Evolutionary conservation across 2,113 vertebrate genomes (phyloP).

Genomic region (Muscicapa adusta): DNA sequence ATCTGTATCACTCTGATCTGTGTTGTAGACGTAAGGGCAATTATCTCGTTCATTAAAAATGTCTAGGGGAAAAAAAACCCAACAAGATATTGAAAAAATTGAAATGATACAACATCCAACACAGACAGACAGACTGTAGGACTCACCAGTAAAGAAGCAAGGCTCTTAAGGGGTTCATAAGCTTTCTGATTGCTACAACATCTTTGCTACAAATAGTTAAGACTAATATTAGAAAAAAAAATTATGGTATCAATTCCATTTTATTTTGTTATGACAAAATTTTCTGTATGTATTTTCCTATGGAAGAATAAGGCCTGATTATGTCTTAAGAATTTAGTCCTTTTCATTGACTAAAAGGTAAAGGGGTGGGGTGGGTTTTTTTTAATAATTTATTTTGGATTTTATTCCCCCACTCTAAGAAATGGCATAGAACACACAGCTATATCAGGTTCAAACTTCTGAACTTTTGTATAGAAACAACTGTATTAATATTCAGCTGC

Average conservation of each 20-base stretch:
- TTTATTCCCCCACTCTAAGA: background rate
- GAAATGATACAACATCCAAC: background rate
- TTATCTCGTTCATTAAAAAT: slow-evolving; percentile 94
- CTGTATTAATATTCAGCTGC: background rate
- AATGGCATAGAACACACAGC: background rate
- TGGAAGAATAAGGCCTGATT: background rate
- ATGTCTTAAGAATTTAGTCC: background rate
- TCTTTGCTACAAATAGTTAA: background rate
- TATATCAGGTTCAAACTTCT: background rate
- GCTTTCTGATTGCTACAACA: background rate
- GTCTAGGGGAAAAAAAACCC: slow-evolving; percentile 61
- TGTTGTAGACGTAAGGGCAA: slow-evolving; percentile 94
- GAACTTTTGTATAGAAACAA: background rate
- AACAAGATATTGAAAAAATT: background rate
- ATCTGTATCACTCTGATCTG: slow-evolving; percentile 92
- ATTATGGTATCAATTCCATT: background rate
- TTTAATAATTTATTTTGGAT: background rate
- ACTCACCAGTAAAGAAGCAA: background rate
- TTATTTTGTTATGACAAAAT: background rate
- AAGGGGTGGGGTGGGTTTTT: background rate
- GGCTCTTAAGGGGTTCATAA: background rate
- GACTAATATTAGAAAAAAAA: background rate
- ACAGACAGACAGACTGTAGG: background rate
- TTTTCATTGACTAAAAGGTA: background rate
- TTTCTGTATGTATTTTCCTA: background rate